Evolutionary conservation across 2,888 invertebrate genomes (phyloP).

Genomic region (Cyaniris semiargus): DNA sequence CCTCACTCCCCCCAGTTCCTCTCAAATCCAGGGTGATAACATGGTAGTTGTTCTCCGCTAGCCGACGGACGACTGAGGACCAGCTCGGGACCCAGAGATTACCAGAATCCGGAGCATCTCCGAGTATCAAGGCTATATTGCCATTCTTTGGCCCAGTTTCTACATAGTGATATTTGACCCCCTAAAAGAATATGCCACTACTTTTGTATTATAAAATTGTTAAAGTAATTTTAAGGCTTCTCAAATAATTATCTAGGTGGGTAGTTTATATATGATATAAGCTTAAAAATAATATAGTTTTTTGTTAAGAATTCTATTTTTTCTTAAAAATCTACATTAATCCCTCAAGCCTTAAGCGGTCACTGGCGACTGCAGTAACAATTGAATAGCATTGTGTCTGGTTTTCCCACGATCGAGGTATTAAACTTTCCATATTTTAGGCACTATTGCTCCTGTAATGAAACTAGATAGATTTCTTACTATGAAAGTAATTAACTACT

Average conservation of each 20-base stretch:
- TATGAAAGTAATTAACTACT: too few species aligned
- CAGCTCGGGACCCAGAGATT: constrained; percentile 65
- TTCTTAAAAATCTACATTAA: too few species aligned
- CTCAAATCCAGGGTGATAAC: constrained; percentile 69
- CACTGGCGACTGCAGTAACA: too few species aligned
- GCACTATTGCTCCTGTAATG: too few species aligned
- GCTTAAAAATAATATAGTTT: not conserved
- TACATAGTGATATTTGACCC: constrained; percentile 74
- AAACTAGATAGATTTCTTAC: too few species aligned
- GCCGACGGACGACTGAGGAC: constrained; percentile 55
- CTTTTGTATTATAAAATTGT: not conserved
- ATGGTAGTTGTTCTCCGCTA: constrained; percentile 61
- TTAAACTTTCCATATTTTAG: too few species aligned
- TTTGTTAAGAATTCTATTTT: too few species aligned
- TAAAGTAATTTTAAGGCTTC: too few species aligned
- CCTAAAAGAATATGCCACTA: constrained; percentile 51
- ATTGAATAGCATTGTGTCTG: too few species aligned
- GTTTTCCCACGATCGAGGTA: too few species aligned
- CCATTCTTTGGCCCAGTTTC: constrained; percentile 68
- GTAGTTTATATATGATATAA: not conserved
- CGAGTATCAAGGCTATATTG: constrained; percentile 61
- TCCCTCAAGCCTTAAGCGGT: too few species aligned
- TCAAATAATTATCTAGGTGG: not conserved
- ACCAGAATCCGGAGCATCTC: constrained; percentile 66
- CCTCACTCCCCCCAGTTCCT: constrained; percentile 70